Percentiles rank a stretch among this genome's conserved stretches.
Conservation (phyloP, 2,888 invertebrate genomes). For the Plusia festucae region DNA sequence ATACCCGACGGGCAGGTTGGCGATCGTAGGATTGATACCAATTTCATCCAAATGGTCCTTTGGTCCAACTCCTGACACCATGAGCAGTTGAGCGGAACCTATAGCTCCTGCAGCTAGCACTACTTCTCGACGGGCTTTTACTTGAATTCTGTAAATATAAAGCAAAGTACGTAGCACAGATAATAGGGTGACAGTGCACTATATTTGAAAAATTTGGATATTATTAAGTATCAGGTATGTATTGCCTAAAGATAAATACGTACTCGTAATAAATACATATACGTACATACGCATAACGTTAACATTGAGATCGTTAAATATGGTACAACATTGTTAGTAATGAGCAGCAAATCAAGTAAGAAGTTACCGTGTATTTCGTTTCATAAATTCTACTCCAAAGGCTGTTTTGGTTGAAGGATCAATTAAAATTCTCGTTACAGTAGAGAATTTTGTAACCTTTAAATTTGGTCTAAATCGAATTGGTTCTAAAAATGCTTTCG, state of each 20-base stretch:
- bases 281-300: neutral
- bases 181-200: neutral
- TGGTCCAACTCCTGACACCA: conserved; percentile 95
- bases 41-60: conserved; percentile 88
- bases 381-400: conserved; percentile 92
- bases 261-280: too few species aligned
- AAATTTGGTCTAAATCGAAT: conserved; percentile 91
- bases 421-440: conserved; percentile 92
- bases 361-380: conserved; percentile 86
- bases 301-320: neutral
- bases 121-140: conserved; percentile 92
- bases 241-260: neutral
- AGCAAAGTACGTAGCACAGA: neutral
- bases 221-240: neutral
- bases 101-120: conserved; percentile 94
- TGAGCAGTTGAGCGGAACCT: conserved; percentile 95
- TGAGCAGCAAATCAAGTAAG: too few species aligned
- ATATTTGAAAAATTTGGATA: neutral
- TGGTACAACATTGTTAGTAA: too few species aligned
- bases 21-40: conserved; percentile 89
- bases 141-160: conserved; percentile 68
- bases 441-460: conserved; percentile 91
- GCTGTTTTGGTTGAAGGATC: conserved; percentile 90
- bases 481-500: conserved; percentile 94
- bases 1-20: conserved; percentile 93